Conservation (phyloP, 2,797 vertebrate species). For the Danio albolineatus region DNA sequence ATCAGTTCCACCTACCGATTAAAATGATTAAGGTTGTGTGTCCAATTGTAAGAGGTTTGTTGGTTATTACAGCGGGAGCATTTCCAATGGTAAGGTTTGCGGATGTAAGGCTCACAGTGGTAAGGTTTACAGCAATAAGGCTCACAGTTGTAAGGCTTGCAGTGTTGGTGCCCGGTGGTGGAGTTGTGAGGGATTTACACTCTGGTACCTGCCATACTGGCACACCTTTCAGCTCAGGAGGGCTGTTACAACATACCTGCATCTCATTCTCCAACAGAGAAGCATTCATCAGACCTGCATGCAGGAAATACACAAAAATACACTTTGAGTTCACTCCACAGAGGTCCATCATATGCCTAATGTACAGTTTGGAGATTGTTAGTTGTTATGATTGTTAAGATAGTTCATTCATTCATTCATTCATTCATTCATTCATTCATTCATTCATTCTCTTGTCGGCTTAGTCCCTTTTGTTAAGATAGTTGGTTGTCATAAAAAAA, state of each 20-base stretch:
- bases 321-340: neutral
- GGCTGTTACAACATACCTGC: constrained; percentile 70
- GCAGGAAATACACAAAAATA: neutral
- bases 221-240: constrained; percentile 60
- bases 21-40: constrained; percentile 16
- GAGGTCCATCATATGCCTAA: neutral
- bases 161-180: neutral
- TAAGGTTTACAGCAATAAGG: neutral
- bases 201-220: constrained; percentile 70
- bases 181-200: constrained; percentile 57
- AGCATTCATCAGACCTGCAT: constrained; percentile 69
- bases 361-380: no score
- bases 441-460: no score
- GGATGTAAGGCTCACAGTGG: neutral
- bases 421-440: no score
- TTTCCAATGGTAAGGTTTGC: neutral
- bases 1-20: constrained; percentile 28
- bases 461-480: no score
- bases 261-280: constrained; percentile 67
- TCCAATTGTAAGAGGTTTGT: constrained; percentile 17
- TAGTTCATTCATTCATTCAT: no score
- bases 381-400: no score
- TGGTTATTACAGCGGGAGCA: neutral
- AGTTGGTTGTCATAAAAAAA: no score
- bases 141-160: neutral